Evolutionary conservation across 2,113 vertebrate genomes (phyloP).

Genomic region (Meriones unguiculatus): DNA sequence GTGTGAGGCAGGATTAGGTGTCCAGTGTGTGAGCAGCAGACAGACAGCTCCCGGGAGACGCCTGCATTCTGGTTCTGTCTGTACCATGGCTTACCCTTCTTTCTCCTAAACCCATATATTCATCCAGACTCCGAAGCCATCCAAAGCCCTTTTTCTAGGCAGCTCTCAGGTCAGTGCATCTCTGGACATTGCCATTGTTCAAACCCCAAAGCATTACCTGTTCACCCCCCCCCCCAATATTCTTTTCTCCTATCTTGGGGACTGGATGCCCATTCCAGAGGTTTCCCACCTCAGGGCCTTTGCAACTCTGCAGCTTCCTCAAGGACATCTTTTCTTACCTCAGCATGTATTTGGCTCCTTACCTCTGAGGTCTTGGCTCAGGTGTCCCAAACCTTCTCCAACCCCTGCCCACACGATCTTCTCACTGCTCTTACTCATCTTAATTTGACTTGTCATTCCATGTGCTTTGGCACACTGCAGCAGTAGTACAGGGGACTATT

Average conservation of each 20-base stretch:
- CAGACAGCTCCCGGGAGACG: constrained; percentile 48
- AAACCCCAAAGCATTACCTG: not conserved
- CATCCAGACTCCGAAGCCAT: not conserved
- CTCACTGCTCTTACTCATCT: rapidly evolving
- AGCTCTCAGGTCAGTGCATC: rapidly evolving
- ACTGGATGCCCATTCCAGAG: not conserved
- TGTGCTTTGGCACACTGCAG: rapidly evolving
- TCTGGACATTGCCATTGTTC: not conserved
- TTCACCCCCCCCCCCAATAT: not conserved
- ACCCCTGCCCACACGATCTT: rapidly evolving
- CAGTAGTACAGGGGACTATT: not conserved
- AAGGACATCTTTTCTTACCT: not conserved
- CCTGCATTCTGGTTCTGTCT: not conserved
- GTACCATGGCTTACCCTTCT: not conserved
- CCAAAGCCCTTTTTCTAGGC: not conserved
- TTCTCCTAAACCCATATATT: not conserved
- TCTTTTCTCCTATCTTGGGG: not conserved
- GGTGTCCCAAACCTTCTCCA: not conserved
- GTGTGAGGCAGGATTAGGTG: constrained; percentile 70
- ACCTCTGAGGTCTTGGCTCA: not conserved
- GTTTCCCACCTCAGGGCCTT: not conserved
- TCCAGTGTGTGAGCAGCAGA: constrained; percentile 45
- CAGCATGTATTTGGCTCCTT: too few relatives aligned
- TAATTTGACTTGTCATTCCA: not conserved
- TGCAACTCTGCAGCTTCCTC: rapidly evolving